Base-by-base conservation (phyloP, 1,140 invertebrate species). In the Drosophila azteca region DNA sequence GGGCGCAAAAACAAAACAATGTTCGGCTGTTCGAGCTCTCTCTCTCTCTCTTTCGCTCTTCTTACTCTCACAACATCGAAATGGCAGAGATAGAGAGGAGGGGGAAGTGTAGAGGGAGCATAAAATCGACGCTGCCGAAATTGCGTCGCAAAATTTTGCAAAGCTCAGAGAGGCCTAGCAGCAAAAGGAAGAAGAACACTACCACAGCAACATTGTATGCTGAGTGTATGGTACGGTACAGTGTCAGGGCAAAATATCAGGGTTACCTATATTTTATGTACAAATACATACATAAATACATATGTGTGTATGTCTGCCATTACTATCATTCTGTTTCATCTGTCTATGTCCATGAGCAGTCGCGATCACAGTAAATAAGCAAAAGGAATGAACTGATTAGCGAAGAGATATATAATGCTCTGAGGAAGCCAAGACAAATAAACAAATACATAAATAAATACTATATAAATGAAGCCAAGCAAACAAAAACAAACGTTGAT, bases 141-240 rank as follows among this genome's bases (percentile, higher is more conserved):
- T 70, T 83, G 83, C 83, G 83, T 79, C 84, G 83, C 83, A 88
- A 63, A 78, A 67, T 70, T 76, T 78, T 39, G 52, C 55, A 64
- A 57, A 54, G 43, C 51, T 53, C 76, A 20, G 41, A 20, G 41
- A 71, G 50, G 13, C 61, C 41, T 68, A 57, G 44, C 66, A 57
- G 58, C 17, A 35, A 61, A 54, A 48, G 67, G 29, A 65, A 59
- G 43, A 41, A 31, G 53, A 45, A 58, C 31, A 17, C 22, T n/a
- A 54, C 13, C 8, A 43, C 35, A 63, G 26, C 60, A 69, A 72
- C 70, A 64, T 64, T 76, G 59, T 69, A 73, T 58, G 43, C 43
- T 74, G 64, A 43, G 62, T 58, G 54, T 54, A 39, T 9, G 2
- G 17, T 39, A 39, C 13, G 2, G 17, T 39, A 85, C 55, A 80